Evolutionary conservation across 2,113 vertebrate species (phyloP).

Genomic region (Psophia crepitans): DNA sequence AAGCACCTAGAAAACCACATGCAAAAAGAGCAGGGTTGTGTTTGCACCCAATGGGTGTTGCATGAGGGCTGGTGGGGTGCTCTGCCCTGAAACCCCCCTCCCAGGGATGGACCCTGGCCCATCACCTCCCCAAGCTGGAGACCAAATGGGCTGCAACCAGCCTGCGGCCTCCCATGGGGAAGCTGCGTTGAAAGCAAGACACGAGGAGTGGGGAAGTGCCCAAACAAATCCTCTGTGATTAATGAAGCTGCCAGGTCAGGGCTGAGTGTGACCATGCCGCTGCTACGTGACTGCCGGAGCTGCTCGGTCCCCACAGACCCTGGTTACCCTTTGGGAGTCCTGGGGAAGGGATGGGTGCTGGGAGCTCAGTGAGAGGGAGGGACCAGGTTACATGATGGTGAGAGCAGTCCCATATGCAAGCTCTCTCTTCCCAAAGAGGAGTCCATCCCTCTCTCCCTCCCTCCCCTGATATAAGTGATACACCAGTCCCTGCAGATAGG

Average conservation of each 20-base stretch:
- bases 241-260: not conserved
- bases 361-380: not conserved
- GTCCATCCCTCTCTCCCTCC: not conserved
- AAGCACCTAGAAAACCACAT: not conserved
- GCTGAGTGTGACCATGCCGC: not conserved
- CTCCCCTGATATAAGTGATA: not conserved
- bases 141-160: not conserved
- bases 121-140: not conserved
- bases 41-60: not conserved
- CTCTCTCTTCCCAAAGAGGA: not conserved
- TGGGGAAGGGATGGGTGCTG: not conserved
- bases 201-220: not conserved
- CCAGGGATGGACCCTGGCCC: not conserved
- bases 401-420: fast-evolving
- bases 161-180: fast-evolving
- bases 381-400: not conserved
- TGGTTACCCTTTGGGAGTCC: not conserved
- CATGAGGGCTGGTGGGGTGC: not conserved
- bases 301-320: fast-evolving
- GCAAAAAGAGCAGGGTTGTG: not conserved
- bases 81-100: not conserved
- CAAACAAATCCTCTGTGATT: fast-evolving
- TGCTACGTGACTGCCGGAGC: no score
- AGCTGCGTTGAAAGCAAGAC: not conserved
- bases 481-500: not conserved